Conservation (phyloP, 2,113 vertebrate species). For the Bujurquina vittata region DNA sequence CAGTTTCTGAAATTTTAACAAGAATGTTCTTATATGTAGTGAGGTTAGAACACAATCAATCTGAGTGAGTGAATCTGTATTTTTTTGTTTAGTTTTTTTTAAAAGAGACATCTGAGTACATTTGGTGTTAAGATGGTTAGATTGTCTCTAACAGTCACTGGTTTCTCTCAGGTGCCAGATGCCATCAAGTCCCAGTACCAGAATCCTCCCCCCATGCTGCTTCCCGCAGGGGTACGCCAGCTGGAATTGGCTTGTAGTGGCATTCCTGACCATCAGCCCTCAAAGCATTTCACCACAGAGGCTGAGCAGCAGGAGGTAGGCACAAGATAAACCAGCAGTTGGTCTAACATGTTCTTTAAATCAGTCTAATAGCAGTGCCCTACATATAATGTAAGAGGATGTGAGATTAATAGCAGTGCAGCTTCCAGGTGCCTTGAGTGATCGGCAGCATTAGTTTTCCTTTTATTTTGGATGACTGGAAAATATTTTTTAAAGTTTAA, state of each 20-base stretch:
- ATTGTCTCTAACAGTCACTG: not conserved
- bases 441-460: not conserved
- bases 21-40: not conserved
- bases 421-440: not conserved
- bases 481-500: not conserved
- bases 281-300: slow-evolving; percentile 91
- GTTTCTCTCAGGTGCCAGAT: slow-evolving; percentile 88
- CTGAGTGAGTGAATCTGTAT: too few species aligned
- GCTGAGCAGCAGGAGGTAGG: slow-evolving; percentile 94
- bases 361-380: not conserved
- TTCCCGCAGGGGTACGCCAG: slow-evolving; percentile 90
- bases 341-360: not conserved
- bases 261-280: slow-evolving; percentile 84
- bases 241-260: slow-evolving; percentile 94
- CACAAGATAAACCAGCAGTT: not conserved
- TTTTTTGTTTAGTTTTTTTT: too few species aligned
- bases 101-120: not conserved
- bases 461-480: not conserved
- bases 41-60: too few species aligned
- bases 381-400: not conserved
- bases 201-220: slow-evolving; percentile 88
- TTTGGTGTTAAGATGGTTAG: not conserved
- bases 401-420: not conserved
- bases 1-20: not conserved
- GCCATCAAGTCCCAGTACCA: slow-evolving; percentile 97